Base-by-base conservation (phyloP, 2,113 vertebrate species). In the Ammodytes dubius region DNA sequence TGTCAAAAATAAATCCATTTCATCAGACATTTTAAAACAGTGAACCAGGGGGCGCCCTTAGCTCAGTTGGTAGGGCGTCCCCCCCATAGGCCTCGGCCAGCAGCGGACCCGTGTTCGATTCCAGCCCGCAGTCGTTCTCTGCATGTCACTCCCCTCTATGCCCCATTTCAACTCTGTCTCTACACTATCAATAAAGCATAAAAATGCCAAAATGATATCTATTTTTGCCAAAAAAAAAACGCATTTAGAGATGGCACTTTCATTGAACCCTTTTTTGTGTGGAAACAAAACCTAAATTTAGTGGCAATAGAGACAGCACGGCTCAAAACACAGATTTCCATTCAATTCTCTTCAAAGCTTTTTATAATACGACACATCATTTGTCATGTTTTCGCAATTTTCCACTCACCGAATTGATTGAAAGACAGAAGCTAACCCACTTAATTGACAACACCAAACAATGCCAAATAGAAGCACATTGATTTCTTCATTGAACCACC, bases 361-460 rank as follows among this genome's bases (percentile, higher is more conserved):
- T 4, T n/a, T 45, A 27, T n/a, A 15, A 10, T 52, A 11, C 7
- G 27, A 27, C 14, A 47, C n/a, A 43, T 1, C 60, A 53, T 74
- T 45, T 47, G 3, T 59, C 40, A 8, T 8, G 64, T 9, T 14
- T 5, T 69, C 43, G 45, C 63, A 40, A 61, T 75, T 42, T 27
- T 69, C 40, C 2, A n/a, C 42, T n/a, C 27, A 60, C 6, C n/a
- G 43, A 54, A 40, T 4, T 2, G 17, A 69, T 37, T 3, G 57
- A 12, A 66, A n/a, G 53, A 5, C 46, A 15, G 10, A 75, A 64
- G 40, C 9, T 27, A 70, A 58, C 76, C 79, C 57, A 76, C 42
- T 53, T 37, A 52, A 40, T 42, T 47, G 52, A 0, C 40, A 12
- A 13, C 19, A 7, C 10, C 50, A 45, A 2, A 7, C n/a, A 68